Evolutionary conservation across 1,140 invertebrate species (phyloP).

Genomic region (Linepithema humile): DNA sequence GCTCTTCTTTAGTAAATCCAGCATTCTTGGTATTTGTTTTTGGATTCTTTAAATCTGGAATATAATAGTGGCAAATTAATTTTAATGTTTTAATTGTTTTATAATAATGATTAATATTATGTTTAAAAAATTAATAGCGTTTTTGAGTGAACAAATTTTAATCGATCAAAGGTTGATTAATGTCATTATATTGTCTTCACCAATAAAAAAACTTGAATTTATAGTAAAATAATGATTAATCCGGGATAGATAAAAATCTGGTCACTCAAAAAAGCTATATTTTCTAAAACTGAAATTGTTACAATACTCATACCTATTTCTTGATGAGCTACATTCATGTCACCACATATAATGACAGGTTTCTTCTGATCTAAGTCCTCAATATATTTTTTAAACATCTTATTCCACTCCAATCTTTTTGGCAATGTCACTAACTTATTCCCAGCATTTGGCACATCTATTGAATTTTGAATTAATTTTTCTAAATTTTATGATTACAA

Average conservation of each 20-base stretch:
- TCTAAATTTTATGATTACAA: too few species aligned
- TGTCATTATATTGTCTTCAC: too few species aligned
- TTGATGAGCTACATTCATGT: constrained; percentile 98
- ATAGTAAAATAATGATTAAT: too few species aligned
- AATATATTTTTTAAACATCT: constrained; percentile 91
- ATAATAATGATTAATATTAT: constrained; percentile 1
- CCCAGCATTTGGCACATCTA: constrained; percentile 92
- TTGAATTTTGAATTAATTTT: constrained; percentile 67
- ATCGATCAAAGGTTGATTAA: too few species aligned
- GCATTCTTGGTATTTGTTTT: constrained; percentile 96
- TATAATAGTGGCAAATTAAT: constrained; percentile 6
- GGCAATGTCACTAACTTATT: constrained; percentile 93
- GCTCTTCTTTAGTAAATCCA: constrained; percentile 97
- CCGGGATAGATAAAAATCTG: too few species aligned
- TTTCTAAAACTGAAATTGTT: neutral
- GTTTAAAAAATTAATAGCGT: neutral
- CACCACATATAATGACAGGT: constrained; percentile 97
- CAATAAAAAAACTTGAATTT: too few species aligned
- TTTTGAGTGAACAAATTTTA: too few species aligned
- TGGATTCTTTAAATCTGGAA: constrained; percentile 95
- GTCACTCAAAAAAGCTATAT: too few species aligned
- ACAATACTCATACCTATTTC: constrained; percentile 91
- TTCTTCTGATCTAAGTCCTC: constrained; percentile 94
- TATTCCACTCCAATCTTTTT: constrained; percentile 96
- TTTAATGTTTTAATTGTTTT: neutral